Conservation (phyloP, 2,888 invertebrate genomes). For the Nymphalis c-album region DNA sequence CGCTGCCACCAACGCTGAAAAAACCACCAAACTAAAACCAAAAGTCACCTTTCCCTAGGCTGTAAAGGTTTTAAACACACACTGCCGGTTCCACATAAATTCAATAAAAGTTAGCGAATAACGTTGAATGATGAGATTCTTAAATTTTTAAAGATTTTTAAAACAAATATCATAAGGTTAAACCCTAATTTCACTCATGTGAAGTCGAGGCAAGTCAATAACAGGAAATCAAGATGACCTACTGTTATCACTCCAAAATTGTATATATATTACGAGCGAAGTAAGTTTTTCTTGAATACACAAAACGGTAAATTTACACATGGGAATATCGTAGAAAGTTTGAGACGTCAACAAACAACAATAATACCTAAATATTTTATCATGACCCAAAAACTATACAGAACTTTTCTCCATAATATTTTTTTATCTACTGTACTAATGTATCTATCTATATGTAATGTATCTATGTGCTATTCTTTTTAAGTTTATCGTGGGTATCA, state of each 20-base stretch:
- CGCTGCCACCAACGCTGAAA: too few species aligned
- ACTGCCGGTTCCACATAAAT: too few species aligned
- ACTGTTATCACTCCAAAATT: neutral
- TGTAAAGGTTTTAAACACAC: too few species aligned
- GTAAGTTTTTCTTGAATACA: neutral
- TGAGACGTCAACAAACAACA: neutral
- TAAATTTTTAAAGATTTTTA: too few species aligned
- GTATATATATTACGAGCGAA: neutral
- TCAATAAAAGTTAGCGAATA: too few species aligned
- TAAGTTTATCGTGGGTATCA: too few species aligned
- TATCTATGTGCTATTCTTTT: too few species aligned
- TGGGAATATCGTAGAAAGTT: neutral
- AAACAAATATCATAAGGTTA: neutral
- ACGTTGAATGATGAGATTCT: too few species aligned
- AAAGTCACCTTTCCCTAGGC: too few species aligned
- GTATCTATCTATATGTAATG: too few species aligned
- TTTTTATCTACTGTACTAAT: neutral
- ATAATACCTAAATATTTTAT: constrained; percentile 6
- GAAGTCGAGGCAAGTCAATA: too few species aligned
- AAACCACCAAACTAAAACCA: too few species aligned
- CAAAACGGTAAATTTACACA: neutral
- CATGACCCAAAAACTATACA: neutral
- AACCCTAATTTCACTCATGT: neutral
- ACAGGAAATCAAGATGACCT: neutral
- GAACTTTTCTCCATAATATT: constrained; percentile 1